Evolutionary conservation across 2,113 vertebrate genomes (phyloP).

Genomic region (Lycocorax pyrrhopterus): DNA sequence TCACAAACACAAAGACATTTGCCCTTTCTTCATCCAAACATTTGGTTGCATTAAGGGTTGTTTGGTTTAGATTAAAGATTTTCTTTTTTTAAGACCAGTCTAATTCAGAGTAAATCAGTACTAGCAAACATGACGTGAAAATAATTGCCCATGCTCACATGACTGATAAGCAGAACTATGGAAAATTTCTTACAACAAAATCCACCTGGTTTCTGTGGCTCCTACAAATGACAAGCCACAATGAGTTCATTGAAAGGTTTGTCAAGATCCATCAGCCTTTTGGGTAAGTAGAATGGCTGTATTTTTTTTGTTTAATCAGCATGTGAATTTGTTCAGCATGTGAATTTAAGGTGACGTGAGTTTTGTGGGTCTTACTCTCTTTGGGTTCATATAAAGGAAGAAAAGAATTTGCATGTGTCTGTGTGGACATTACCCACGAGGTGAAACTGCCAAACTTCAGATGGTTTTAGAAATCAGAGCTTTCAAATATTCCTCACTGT

Average conservation of each 20-base stretch:
- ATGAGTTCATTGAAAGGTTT: not conserved
- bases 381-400: not conserved
- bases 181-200: constrained; percentile 46
- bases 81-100: constrained; percentile 64
- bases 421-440: fast-evolving
- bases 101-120: constrained; percentile 65
- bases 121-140: constrained; percentile 47
- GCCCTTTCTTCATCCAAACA: constrained; percentile 46
- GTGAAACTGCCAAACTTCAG: not conserved
- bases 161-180: constrained; percentile 60
- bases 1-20: constrained; percentile 39
- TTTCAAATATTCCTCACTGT: not conserved
- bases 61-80: constrained; percentile 72
- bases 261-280: not conserved
- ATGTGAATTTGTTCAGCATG: not conserved
- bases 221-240: not conserved
- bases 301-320: not conserved
- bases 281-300: not conserved
- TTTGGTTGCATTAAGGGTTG: constrained; percentile 39
- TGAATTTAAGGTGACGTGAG: not conserved
- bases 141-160: constrained; percentile 45
- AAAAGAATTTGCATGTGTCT: not conserved
- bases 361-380: not conserved
- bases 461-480: not conserved
- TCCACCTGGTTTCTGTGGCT: constrained; percentile 31